Evolutionary conservation across 2,888 invertebrate species (phyloP).

Genomic region (Scrobipalpa costella): DNA sequence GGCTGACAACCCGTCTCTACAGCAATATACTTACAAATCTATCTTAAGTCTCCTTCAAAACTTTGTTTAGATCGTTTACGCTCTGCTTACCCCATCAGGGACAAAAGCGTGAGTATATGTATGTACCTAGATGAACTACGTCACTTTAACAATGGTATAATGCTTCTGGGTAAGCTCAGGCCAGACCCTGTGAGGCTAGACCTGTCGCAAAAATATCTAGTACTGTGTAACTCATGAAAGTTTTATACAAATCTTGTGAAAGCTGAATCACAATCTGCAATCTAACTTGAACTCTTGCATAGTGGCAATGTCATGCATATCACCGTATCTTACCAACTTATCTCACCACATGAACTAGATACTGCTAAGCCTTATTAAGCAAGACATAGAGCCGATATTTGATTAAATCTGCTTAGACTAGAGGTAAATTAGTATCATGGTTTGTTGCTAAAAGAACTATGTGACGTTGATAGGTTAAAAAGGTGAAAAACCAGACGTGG

Average conservation of each 20-base stretch:
- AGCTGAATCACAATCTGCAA: neutral
- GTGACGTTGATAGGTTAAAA: conserved; percentile 31
- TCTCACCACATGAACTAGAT: neutral
- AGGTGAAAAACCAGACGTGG: conserved; percentile 26
- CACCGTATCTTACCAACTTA: conserved; percentile 19
- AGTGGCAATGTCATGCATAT: conserved; percentile 49
- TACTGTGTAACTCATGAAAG: no score
- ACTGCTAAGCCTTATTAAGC: neutral
- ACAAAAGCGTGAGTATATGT: no score
- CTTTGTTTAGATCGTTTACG: no score
- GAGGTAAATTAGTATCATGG: neutral
- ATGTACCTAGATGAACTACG: no score
- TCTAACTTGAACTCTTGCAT: conserved; percentile 27
- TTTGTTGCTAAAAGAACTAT: conserved; percentile 5
- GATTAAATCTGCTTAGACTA: neutral
- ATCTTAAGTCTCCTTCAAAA: no score
- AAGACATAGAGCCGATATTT: conserved; percentile 1
- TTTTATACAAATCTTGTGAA: neutral
- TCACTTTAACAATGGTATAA: no score
- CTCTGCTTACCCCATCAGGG: no score
- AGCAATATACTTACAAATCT: no score
- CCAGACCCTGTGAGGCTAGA: no score
- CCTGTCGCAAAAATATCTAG: no score
- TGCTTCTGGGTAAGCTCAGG: no score
- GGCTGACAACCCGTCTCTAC: no score